Percentiles rank a stretch among this genome's conserved stretches.
Conservation (phyloP, 2,113 vertebrate genomes). For the Cavia porcellus region DNA sequence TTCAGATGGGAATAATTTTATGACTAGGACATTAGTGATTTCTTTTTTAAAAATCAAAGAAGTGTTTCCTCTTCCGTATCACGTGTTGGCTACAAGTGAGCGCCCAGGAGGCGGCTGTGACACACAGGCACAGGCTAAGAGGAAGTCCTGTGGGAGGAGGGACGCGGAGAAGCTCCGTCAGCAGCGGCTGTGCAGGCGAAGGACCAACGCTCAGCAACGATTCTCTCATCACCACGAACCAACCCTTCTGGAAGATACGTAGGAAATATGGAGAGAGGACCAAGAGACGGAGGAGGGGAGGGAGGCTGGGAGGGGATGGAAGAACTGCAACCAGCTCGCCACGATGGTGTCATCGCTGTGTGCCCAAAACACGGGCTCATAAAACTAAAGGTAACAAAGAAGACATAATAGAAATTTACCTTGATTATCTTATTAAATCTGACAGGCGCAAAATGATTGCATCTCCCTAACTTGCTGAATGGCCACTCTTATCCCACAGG, state of each 20-base stretch:
- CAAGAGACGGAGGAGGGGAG: neutral
- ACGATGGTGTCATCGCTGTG: neutral
- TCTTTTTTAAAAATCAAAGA: neutral
- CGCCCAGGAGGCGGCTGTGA: neutral
- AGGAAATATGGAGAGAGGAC: neutral
- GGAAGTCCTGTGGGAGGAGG: neutral
- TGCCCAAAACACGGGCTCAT: neutral
- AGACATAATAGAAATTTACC: neutral
- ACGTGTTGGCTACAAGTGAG: neutral
- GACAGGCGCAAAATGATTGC: neutral
- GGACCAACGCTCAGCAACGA: neutral
- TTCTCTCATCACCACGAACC: neutral
- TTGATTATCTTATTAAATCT: neutral
- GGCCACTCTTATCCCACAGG: neutral
- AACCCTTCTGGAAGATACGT: neutral
- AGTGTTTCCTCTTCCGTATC: neutral
- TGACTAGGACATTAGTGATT: neutral
- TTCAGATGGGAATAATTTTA: slow-evolving; percentile 17
- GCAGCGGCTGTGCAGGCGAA: neutral
- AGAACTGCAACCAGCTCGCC: neutral
- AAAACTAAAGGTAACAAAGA: slow-evolving; percentile 10
- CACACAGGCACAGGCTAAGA: neutral
- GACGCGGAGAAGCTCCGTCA: neutral
- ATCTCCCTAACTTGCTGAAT: neutral
- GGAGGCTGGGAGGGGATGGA: neutral